These are phyloP conservation scores for Alethe diademata DNA, from an alignment of 2,113 vertebrate species.

Conservation along the genomic window DNA sequence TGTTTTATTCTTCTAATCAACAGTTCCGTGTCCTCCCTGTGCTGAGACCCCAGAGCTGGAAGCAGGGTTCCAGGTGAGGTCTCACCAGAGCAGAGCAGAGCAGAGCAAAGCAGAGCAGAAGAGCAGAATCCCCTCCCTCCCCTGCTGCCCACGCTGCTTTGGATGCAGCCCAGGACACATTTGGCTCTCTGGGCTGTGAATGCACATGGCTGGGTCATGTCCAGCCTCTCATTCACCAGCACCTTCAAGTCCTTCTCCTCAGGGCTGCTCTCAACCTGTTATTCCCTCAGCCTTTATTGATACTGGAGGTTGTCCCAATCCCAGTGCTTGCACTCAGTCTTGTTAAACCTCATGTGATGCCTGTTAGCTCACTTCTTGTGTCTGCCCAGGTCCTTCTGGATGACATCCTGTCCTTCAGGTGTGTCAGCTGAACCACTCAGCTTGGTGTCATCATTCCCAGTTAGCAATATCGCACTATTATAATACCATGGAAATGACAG, in stretches of 20 bases:
- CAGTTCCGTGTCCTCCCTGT: not conserved
- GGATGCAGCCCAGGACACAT: rapidly evolving
- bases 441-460: not conserved
- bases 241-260: not conserved
- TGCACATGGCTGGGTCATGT: rapidly evolving
- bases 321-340: not conserved
- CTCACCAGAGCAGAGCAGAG: not conserved
- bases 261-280: not conserved
- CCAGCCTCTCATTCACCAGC: not conserved
- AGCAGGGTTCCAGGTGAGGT: rapidly evolving
- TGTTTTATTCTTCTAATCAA: not conserved
- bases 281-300: not conserved
- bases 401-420: not conserved
- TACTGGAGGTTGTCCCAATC: not conserved
- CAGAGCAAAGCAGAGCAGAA: not conserved
- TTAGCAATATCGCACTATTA: not conserved
- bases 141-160: rapidly evolving
- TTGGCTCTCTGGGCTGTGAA: not conserved
- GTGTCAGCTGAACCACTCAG: not conserved
- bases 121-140: not conserved
- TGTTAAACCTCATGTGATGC: not conserved
- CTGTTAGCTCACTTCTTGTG: not conserved
- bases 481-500: not conserved
- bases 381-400: not conserved
- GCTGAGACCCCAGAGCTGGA: not conserved